phyloP scores from a whole-genome alignment of 1,140 invertebrate species.

The Agrilus planipennis region DNA sequence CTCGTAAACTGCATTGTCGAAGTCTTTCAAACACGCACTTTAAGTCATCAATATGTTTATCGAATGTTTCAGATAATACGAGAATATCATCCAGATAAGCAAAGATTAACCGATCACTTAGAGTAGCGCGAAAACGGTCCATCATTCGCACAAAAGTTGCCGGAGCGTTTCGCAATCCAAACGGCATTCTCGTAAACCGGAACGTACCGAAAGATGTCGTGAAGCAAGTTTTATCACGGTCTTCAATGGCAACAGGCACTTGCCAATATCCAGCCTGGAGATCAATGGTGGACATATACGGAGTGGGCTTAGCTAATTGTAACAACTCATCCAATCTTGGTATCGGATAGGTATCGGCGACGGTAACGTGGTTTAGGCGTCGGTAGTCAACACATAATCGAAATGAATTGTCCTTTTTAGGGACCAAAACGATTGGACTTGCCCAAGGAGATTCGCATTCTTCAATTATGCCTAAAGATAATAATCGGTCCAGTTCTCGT shows the following conservation, averaged over 20 bases:
- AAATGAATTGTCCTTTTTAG: conserved; percentile 33
- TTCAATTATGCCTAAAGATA: conserved; percentile 28
- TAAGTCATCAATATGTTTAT: conserved; percentile 1
- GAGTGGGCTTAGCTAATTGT: conserved; percentile 24
- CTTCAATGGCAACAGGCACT: conserved; percentile 14
- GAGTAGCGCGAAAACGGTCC: conserved; percentile 18
- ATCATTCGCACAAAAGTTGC: conserved; percentile 33
- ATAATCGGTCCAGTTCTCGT: conserved; percentile 18
- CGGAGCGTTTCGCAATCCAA: conserved; percentile 31
- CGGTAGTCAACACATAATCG: conserved; percentile 30
- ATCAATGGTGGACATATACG: conserved; percentile 36
- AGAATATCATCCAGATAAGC: conserved; percentile 33
- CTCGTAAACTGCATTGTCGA: neutral
- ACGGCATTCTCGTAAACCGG: conserved; percentile 32
- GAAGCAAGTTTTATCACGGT: conserved; percentile 33
- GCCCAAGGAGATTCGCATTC: conserved; percentile 33
- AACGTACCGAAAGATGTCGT: conserved; percentile 29
- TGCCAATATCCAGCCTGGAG: conserved; percentile 28
- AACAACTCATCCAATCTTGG: conserved; percentile 38
- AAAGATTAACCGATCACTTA: conserved; percentile 17
- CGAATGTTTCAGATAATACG: conserved; percentile 11
- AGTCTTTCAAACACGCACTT: neutral
- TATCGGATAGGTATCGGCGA: conserved; percentile 34
- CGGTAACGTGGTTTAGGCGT: conserved; percentile 24
- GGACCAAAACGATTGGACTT: conserved; percentile 35